Evolutionary conservation across 2,888 invertebrate species (phyloP), one percentile per base, ranked within the genome.

Genomic region (Cremastinae sp.): DNA sequence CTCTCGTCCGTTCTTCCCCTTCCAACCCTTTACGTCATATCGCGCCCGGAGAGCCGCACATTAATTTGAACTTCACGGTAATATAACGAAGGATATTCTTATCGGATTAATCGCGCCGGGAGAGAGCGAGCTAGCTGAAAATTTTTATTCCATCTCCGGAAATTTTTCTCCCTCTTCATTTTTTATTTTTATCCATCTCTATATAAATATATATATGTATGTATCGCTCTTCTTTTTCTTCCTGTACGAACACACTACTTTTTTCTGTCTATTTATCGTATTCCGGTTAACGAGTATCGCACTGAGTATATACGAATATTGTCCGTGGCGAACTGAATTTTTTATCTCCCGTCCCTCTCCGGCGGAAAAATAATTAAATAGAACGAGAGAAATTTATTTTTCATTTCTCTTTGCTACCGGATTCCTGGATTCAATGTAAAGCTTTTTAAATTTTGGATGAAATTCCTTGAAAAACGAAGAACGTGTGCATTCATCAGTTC

Each of bases 81-180:
- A 55, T 75, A 72, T 68, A 75, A 75, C 72, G 68, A 76, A 76
- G 72, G 68, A 76, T 76, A 76, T 76, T 76, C 75, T 76, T 76
- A 76, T 76, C 75, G 72, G 75, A 76, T 76, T 76, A 74, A 68
- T 74, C 74, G 74, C 61, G 61, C 64, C 72, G 41, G 53, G 66
- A 65, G 65, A 65, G 66, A 59, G 16, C 68, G 68, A 59, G 68
- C 62, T 72, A 72, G 62, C 75, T 72, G 53, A 56, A 64, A 59
- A 68, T 72, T 72, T 72, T 75, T 75, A 75, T 72, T 72, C 64
- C 68, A 41, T 49, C 71, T 66, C 71, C 56, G 59, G 66, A 59
- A 16, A 55, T 71, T 71, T 56, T 59, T 45, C 74, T 70, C 49
- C 65, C 61, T 47, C 70, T 47, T 61, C 47, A 41, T 64, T 64